phyloP scores from a whole-genome alignment of 2,113 vertebrate species.

The Pelvicachromis taeniatus region DNA sequence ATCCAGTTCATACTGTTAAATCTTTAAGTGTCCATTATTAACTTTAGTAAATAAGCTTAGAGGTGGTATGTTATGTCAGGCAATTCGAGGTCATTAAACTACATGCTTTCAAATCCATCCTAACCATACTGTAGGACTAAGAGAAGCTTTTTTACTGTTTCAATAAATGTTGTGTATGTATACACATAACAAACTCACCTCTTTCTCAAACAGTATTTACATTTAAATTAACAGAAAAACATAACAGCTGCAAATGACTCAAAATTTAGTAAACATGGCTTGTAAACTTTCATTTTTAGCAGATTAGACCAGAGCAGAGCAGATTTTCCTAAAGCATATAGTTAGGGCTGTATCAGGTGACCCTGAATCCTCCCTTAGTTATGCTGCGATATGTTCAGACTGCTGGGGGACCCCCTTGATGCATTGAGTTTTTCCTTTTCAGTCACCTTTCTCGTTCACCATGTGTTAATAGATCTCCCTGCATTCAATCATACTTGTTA shows the following conservation, averaged over 20 bases:
- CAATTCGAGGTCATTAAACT: constrained; percentile 27
- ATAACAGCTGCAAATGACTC: not conserved
- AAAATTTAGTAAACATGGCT: not conserved
- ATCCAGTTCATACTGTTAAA: constrained; percentile 17
- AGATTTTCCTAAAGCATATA: no score
- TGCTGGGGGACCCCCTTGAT: no score
- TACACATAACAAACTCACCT: not conserved
- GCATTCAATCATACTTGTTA: no score
- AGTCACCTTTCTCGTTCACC: no score
- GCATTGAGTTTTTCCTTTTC: no score
- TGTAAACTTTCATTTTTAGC: not conserved
- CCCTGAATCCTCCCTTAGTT: no score
- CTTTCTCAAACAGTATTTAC: not conserved
- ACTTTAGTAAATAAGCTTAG: constrained; percentile 28
- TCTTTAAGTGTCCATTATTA: constrained; percentile 25
- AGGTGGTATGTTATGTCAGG: not conserved
- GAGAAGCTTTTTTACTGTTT: not conserved
- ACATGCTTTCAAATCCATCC: not conserved
- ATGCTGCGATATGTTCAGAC: no score
- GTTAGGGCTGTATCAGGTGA: no score
- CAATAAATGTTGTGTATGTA: not conserved
- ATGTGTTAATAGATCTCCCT: no score
- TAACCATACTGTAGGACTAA: not conserved
- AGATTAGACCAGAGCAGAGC: no score
- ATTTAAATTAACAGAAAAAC: not conserved